Base-by-base conservation (phyloP, 2,797 vertebrate genomes). In the Sebastes dallii region DNA sequence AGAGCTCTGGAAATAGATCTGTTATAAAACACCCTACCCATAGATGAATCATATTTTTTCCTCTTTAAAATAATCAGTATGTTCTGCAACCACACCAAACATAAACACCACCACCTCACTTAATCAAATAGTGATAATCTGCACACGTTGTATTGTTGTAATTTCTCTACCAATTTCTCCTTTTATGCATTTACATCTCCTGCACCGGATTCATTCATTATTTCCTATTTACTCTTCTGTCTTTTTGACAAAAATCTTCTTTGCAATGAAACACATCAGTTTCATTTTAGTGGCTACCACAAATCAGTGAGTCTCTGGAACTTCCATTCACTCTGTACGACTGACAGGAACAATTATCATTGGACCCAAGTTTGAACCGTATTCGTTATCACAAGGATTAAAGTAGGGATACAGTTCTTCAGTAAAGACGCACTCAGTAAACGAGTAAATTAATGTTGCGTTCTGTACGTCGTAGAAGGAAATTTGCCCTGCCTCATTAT, bases 351-450 rank as follows among this genome's bases (percentile, higher is more conserved):
- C 79, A 3, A 94, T 88, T 13, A 82, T 56, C 83, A 93, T 60
- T 0, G 91, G 89, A 2, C 27, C 88, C 20, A 87, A 30, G 70
- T 94, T 94, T 11, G 84, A 77, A 1, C 81, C 89, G 6, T 78
- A 81, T 70, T 92, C 90, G 29, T 94, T 75, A 34, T 93, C 42
- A 22, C 92, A 94, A 5, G 89, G 92, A 30, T 92, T 94, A 0
- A 94, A 87, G 75, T 89, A 92, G 0, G 92, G 92, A 61, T 86
- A 72, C 1, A 94, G 77, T 12, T 80, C 66, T 34, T 91, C 88
- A 0, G 54, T 75, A n/a, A 94, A 94, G 27, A 39, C 8, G 32
- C 83, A 91, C 3, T 78, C 61, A 0, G 56, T 77, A 12, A 89
- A 92, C 0, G 80, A 78, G 75, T 91, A 69, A 77, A 94, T 90